Evolutionary conservation across 2,113 vertebrate genomes (phyloP), one percentile per base, ranked within the genome.

Genomic region (Aviceda subcristata): DNA sequence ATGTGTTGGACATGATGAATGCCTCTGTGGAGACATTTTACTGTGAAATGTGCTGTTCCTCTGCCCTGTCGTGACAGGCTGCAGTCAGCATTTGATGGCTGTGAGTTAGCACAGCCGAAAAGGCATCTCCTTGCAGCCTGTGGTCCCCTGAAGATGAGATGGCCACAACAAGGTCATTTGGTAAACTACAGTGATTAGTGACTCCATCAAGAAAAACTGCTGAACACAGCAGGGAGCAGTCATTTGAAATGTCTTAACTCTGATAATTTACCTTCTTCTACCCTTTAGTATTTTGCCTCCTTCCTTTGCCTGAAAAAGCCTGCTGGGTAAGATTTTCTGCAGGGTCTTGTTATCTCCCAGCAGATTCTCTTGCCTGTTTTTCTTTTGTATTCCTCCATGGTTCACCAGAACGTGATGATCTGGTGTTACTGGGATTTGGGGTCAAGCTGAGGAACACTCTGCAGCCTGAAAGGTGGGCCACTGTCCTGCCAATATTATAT

Each of bases 161-260:
- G 90, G 92, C 77, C 90, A 72, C 87, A 95, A 79, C 92, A 95
- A 96, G 96, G 96, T 96, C 96, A 88, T 90, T 96, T 8, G 0
- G 93, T 91, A 94, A 96, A 93, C 96, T 55, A 50, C 90, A 90
- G 93, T 96, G 96, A 97, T 97, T 95, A 97, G 96, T 90, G 96
- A 59, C 90, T 94, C 92, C 86, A 95, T 93, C 96, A 88, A 83
- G 92, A 46, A 94, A 92, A 97, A 92, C 88, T 95, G 96, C 96
- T 97, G 96, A 96, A 90, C 26, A 6, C 90, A 97, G 95, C 97
- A 96, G 95, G 95, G 88, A 92, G 41, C 85, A 90, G 92, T 94
- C 93, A 83, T 95, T 94, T 86, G 90, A 94, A 96, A 95, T 96
- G 95, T 88, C 92, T 93, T 86, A 88, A 96, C 92, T 93, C 93